These are phyloP conservation scores for Momotus momota DNA, from an alignment of 2,797 vertebrate species.

Conservation along the genomic window DNA sequence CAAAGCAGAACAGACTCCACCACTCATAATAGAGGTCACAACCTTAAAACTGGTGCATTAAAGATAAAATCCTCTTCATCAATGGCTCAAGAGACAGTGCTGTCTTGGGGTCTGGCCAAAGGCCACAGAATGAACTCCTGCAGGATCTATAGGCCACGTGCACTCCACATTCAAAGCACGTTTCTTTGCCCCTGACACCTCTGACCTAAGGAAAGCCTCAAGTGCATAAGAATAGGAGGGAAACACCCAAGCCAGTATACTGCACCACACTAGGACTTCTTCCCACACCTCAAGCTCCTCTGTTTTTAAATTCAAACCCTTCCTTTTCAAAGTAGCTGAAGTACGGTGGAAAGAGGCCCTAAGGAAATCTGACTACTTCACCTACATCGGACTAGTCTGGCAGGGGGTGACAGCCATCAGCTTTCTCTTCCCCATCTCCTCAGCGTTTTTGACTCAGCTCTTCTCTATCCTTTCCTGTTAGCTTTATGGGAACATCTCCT, in stretches of 20 bases:
- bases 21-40: slow-evolving; percentile 2
- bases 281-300: neutral
- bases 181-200: neutral
- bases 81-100: neutral
- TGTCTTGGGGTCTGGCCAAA: neutral
- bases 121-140: neutral
- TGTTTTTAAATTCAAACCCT: neutral
- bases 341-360: neutral
- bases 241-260: neutral
- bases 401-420: neutral
- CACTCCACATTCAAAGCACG: neutral
- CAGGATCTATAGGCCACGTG: neutral
- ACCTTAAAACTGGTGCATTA: neutral
- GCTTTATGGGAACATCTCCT: neutral
- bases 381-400: neutral
- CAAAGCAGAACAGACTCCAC: neutral
- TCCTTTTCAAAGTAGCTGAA: neutral
- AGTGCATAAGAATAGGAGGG: neutral
- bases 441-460: neutral
- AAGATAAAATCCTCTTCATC: slow-evolving; percentile 11
- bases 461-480: neutral
- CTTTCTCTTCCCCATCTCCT: neutral
- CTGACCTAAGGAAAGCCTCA: neutral
- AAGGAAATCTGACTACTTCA: neutral
- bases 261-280: neutral